phyloP scores from a whole-genome alignment of 2,888 invertebrate species.

The Drosophila hamatofila region DNA sequence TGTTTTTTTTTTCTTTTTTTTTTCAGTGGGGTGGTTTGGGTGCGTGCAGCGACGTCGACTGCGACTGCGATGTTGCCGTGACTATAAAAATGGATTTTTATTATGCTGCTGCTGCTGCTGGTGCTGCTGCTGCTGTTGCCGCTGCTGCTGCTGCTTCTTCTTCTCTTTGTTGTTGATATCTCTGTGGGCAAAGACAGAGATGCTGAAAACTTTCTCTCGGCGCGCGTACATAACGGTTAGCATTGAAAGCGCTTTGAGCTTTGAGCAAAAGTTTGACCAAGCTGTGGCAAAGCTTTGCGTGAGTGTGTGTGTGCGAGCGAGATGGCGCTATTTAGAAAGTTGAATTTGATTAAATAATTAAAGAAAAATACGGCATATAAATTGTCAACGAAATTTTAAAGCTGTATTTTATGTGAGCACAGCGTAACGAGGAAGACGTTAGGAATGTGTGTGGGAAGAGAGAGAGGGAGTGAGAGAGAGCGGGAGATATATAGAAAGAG shows the following conservation, averaged over 20 bases:
- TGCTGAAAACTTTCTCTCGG: conserved; percentile 54
- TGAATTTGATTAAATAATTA: conserved; percentile 22
- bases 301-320: not conserved
- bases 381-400: conserved; percentile 7
- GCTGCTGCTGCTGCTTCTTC: conserved; percentile 19
- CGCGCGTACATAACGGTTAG: conserved; percentile 13
- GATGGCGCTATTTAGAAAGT: conserved; percentile 20
- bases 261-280: conserved; percentile 48
- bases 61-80: conserved; percentile 61
- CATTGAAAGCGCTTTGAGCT: conserved; percentile 40
- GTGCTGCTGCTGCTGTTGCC: conserved; percentile 29
- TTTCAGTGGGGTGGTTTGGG: conserved; percentile 58
- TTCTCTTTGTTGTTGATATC: conserved; percentile 58
- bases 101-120: conserved; percentile 53
- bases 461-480: not conserved
- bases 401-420: not conserved
- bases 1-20: conserved; percentile 26
- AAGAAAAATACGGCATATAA: conserved; percentile 16
- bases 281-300: conserved; percentile 27
- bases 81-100: conserved; percentile 81
- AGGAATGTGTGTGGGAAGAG: no score
- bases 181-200: conserved; percentile 43
- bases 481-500: not conserved
- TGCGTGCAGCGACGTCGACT: conserved; percentile 16
- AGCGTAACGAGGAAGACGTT: no score